These are phyloP conservation scores for Myrmophylax atrothorax DNA, from an alignment of 2,113 vertebrate species.

Conservation along the genomic window DNA sequence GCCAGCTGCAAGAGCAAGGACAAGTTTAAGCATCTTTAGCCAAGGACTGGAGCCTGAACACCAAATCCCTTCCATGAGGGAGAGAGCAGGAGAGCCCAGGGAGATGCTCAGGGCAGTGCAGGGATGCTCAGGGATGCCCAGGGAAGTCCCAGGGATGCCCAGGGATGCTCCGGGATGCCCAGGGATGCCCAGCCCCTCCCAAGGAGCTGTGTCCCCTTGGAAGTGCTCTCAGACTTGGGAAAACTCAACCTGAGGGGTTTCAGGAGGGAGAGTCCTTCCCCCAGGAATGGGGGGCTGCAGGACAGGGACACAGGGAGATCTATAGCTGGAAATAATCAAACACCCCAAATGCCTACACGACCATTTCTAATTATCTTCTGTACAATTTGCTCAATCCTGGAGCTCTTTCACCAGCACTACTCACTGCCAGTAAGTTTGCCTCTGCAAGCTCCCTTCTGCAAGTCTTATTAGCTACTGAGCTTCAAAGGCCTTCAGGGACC, in stretches of 20 bases:
- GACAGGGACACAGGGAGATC: neutral
- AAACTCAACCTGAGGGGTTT: neutral
- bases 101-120: accelerated
- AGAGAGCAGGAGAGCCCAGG: accelerated
- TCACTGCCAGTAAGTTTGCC: conserved; percentile 42
- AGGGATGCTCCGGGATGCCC: accelerated
- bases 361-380: neutral
- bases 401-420: neutral
- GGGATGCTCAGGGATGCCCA: neutral
- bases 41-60: accelerated
- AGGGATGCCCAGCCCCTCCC: neutral
- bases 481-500: conserved; percentile 55
- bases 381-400: conserved; percentile 19
- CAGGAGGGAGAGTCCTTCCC: neutral
- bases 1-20: conserved; percentile 74
- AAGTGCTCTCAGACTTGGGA: accelerated
- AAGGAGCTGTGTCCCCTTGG: neutral
- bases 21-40: neutral
- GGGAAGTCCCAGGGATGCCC: neutral
- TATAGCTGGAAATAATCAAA: conserved; percentile 37
- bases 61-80: neutral
- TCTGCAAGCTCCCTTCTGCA: conserved; percentile 10
- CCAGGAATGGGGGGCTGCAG: neutral
- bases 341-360: accelerated
- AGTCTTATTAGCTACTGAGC: conserved; percentile 44